Evolutionary conservation across 2,113 vertebrate species (phyloP).

Genomic region (Podiceps cristatus): DNA sequence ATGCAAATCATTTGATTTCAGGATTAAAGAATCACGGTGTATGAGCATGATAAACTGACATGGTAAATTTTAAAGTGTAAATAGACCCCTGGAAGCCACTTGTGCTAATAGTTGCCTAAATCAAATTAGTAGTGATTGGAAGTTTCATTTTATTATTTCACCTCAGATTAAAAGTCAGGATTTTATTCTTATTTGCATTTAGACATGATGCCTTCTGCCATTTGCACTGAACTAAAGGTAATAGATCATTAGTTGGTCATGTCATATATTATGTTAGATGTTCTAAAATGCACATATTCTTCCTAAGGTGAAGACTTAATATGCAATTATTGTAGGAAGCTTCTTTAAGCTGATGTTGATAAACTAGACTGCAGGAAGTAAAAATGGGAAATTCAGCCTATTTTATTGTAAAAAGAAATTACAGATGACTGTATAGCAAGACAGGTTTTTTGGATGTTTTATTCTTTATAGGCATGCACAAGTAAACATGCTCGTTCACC

Average conservation of each 20-base stretch:
- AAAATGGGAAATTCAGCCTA: not conserved
- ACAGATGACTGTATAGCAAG: not conserved
- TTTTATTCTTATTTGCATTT: not conserved
- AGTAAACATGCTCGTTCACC: not conserved
- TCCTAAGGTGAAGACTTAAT: not conserved
- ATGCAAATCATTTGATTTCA: not conserved
- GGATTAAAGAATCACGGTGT: not conserved
- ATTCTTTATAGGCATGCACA: not conserved
- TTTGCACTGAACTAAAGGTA: not conserved
- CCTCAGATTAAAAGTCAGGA: not conserved
- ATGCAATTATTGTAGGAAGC: not conserved
- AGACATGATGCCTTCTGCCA: not conserved
- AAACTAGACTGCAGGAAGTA: not conserved
- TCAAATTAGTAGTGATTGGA: not conserved
- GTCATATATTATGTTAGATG: not conserved
- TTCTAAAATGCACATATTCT: not conserved
- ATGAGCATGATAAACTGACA: not conserved
- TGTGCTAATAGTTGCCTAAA: not conserved
- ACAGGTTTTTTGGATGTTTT: not conserved
- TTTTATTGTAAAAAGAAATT: not conserved
- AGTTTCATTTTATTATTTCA: not conserved
- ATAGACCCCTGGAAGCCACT: not conserved
- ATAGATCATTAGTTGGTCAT: not conserved
- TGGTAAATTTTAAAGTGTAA: not conserved
- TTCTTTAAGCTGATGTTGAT: not conserved